Conservation (phyloP, 2,797 vertebrate genomes). For the Hypotaenidia okinawae region DNA sequence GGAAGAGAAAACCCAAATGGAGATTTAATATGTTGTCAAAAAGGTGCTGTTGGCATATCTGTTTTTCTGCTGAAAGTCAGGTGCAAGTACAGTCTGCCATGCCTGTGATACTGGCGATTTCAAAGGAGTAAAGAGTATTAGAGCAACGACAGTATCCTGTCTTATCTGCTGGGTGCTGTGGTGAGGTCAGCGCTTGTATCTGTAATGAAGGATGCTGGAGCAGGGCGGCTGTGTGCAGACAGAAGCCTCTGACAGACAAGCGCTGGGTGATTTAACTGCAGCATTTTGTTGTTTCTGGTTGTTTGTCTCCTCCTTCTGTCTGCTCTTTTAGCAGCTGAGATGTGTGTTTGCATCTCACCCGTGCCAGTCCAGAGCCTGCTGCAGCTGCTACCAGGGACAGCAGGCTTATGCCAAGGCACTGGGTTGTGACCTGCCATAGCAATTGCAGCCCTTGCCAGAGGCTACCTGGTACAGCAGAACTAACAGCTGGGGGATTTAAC, state of each 20-base stretch:
- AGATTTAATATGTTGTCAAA: neutral
- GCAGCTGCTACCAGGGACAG: neutral
- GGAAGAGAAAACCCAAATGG: neutral
- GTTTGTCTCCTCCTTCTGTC: neutral
- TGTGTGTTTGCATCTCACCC: neutral
- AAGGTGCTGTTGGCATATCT: neutral
- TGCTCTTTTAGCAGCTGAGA: neutral
- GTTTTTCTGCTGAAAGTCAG: neutral
- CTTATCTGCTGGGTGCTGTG: neutral
- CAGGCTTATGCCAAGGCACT: neutral
- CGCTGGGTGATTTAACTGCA: neutral
- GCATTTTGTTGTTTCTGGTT: neutral
- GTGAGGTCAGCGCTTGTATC: neutral
- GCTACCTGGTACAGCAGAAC: conserved; percentile 9
- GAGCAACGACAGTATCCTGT: neutral
- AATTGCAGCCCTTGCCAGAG: neutral
- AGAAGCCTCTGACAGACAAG: neutral
- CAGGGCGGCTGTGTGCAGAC: neutral
- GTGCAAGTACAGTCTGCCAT: neutral
- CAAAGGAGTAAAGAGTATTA: neutral
- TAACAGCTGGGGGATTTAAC: conserved; percentile 23
- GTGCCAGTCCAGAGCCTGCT: neutral
- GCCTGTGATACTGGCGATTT: neutral
- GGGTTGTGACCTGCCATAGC: neutral
- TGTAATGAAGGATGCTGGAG: neutral